phyloP scores from a whole-genome alignment of 2,888 invertebrate genomes.

The Cheilosia grossa region DNA sequence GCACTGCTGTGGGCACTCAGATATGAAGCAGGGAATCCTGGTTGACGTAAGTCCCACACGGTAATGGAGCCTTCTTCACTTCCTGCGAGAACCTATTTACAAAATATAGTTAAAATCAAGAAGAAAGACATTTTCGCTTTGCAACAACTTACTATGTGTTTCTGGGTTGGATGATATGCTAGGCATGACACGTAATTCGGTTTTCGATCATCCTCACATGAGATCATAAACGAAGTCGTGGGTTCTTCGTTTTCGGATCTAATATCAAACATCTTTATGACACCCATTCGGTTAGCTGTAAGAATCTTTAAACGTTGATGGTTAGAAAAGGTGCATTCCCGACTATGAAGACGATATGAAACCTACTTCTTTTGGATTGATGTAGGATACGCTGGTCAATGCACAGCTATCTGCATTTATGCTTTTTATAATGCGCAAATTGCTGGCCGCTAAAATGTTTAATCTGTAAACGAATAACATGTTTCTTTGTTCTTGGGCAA shows the following conservation, averaged over 20 bases:
- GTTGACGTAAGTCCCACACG: slow-evolving; percentile 95
- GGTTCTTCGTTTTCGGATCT: slow-evolving; percentile 87
- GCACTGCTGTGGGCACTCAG: slow-evolving; percentile 90
- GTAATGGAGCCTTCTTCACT: slow-evolving; percentile 94
- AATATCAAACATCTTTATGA: slow-evolving; percentile 95
- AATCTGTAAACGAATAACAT: slow-evolving; percentile 78
- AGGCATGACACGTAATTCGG: slow-evolving; percentile 88
- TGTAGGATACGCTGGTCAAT: slow-evolving; percentile 89
- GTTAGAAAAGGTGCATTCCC: not conserved
- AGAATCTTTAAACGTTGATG: slow-evolving; percentile 85
- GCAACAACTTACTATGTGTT: slow-evolving; percentile 87
- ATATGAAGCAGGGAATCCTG: slow-evolving; percentile 91
- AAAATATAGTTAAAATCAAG: not conserved
- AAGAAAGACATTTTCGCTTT: not conserved
- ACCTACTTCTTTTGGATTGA: slow-evolving; percentile 86
- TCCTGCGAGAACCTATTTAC: slow-evolving; percentile 87
- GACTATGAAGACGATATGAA: not conserved
- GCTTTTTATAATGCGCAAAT: slow-evolving; percentile 83
- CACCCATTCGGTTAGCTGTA: slow-evolving; percentile 93
- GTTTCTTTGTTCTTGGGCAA: not conserved
- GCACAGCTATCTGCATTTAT: slow-evolving; percentile 92
- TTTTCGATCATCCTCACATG: slow-evolving; percentile 87
- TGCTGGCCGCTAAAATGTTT: slow-evolving; percentile 84
- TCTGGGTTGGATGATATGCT: slow-evolving; percentile 93
- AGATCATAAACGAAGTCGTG: slow-evolving; percentile 87